Evolutionary conservation across 2,888 invertebrate species (phyloP).

Genomic region (Conomelus anceps): DNA sequence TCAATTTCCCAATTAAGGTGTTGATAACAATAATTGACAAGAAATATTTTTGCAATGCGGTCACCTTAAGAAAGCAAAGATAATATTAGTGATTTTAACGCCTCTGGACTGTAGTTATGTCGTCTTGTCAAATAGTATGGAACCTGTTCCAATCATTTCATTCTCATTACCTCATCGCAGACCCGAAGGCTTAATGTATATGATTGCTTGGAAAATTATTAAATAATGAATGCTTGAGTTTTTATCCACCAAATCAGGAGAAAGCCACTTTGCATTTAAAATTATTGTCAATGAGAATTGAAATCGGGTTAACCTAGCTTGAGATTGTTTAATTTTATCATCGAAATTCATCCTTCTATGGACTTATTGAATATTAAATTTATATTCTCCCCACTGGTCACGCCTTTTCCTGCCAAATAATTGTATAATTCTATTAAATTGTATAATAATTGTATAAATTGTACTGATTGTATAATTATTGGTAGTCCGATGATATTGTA

Average conservation of each 20-base stretch:
- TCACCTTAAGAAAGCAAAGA: neutral
- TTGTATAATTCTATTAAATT: too few relatives aligned
- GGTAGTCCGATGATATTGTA: too few relatives aligned
- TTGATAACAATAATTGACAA: neutral
- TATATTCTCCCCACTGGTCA: too few relatives aligned
- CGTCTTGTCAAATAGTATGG: neutral
- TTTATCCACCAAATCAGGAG: neutral
- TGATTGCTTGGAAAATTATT: neutral
- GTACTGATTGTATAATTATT: too few relatives aligned
- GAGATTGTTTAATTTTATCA: too few relatives aligned
- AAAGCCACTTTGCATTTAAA: neutral
- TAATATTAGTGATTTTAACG: neutral
- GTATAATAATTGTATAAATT: too few relatives aligned
- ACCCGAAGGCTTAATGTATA: neutral
- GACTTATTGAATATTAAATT: too few relatives aligned
- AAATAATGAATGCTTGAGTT: too few relatives aligned
- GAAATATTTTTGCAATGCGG: neutral
- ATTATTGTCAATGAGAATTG: too few relatives aligned
- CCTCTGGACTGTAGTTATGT: neutral
- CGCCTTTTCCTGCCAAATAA: too few relatives aligned
- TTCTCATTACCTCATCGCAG: neutral
- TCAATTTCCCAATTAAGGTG: neutral
- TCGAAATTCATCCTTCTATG: too few relatives aligned
- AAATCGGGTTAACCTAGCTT: too few relatives aligned
- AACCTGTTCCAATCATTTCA: neutral